Conservation (phyloP, 2,797 vertebrate genomes). For the Gallinago solitaria region DNA sequence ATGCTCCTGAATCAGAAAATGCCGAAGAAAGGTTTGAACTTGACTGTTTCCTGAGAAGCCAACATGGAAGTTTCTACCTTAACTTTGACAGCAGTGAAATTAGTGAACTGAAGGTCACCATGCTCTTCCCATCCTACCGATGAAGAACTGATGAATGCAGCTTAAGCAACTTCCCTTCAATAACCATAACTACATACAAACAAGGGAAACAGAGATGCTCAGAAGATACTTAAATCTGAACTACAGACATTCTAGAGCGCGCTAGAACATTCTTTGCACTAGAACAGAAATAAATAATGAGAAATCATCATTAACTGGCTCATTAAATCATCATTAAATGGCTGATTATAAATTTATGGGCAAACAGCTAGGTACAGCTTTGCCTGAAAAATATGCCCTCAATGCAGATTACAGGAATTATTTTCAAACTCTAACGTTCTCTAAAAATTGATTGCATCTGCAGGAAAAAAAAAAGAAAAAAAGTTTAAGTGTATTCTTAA, state of each 20-base stretch:
- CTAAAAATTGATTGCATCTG: not conserved
- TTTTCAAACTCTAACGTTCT: not conserved
- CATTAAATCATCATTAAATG: not conserved
- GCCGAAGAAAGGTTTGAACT: not conserved
- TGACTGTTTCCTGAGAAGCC: not conserved
- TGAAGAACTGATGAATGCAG: not conserved
- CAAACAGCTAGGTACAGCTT: not conserved
- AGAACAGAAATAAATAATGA: not conserved
- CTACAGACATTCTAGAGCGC: not conserved
- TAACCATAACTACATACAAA: not conserved
- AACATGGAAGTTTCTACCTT: not conserved
- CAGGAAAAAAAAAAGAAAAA: not conserved
- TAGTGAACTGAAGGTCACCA: not conserved
- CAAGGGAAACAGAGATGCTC: not conserved
- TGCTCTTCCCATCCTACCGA: not conserved
- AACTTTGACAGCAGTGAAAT: not conserved
- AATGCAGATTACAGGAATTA: not conserved
- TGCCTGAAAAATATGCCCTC: not conserved
- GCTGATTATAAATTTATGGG: not conserved
- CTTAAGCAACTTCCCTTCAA: not conserved
- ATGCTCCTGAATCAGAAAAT: not conserved
- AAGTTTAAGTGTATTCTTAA: not conserved
- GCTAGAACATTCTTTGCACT: not conserved
- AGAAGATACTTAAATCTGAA: not conserved
- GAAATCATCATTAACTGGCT: not conserved